Evolutionary conservation across 2,888 invertebrate species (phyloP), one percentile per base, ranked within the genome.

Genomic region (Megastigmus dorsalis): DNA sequence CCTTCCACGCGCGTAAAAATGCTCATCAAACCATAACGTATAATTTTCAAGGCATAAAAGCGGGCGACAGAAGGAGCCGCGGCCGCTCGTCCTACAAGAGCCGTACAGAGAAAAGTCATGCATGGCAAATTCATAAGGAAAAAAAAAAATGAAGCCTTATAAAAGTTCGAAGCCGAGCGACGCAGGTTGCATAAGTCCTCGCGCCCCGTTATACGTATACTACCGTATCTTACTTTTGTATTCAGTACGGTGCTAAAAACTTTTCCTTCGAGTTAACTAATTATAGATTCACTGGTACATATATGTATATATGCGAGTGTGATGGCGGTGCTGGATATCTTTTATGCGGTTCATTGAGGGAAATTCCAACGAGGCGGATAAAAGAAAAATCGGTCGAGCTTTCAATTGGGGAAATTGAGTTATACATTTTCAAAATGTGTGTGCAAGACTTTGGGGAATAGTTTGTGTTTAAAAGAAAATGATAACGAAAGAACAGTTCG

Each of bases 211-310:
- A n/a, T n/a, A n/a, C n/a, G n/a, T n/a, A n/a, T n/a, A n/a, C n/a
- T n/a, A n/a, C n/a, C n/a, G n/a, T n/a, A n/a, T n/a, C n/a, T n/a
- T 33, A 36, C 57, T 41, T 74, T 68, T 54, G 62, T 41, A 74
- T 74, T 68, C 74, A 67, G 3, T n/a, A 60, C 50, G 45, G 52
- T n/a, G 52, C 30, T 38, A 65, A 65, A 57, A 71, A 71, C 63
- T 71, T 63, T 60, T 69, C 69, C 50, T 28, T 13, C 20, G 30
- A 20, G 36, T 38, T 5, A 68, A 62, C 62, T 74, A 74, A 74
- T 74, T 74, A 74, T 74, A 74, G 68, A 74, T 74, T 63, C 68
- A 55, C 26, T n/a, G n/a, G n/a, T n/a, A n/a, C n/a, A n/a, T n/a
- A n/a, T n/a, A n/a, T n/a, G n/a, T n/a, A n/a, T n/a, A n/a, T n/a